Evolutionary conservation across 2,113 vertebrate genomes (phyloP), one percentile per base, ranked within the genome.

Genomic region (Tympanuchus pallidicinctus): DNA sequence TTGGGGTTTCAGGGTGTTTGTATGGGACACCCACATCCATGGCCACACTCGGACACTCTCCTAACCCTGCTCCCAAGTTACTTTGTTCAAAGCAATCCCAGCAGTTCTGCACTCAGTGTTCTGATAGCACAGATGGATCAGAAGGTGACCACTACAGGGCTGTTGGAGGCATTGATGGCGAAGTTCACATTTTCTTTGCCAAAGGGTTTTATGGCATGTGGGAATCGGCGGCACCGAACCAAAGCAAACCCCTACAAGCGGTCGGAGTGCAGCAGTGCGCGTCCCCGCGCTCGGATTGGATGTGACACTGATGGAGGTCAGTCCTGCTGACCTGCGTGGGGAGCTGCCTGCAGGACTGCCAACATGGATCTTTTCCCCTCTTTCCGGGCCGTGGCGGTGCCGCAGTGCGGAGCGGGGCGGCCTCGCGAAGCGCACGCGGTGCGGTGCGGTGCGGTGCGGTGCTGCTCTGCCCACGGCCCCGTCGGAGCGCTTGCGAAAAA

Each of bases 401-500:
- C 24, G 50, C 13, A 21, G 47, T 47, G 47, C 50, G 25, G 24
- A 52, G 50, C 50, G 12, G 22, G 48, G 48, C 48, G 12, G 48
- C 52, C 52, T 27, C 8, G 52, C 27, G 15, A 8, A 10, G 14
- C 54, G 27, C 54, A 16, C 15, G 28, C 28, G 54, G 28, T 16
- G 28, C 27, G 52, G 28, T 50, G 28, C 28, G 54, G 28, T 16
- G 28, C 27, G 52, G 28, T 50, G 47, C 48, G 24, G 12, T 17
- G 54, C 54, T 13, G 28, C 27, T 56, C 15, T 15, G 52, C n/a
- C 16, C 36, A 0, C 1, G 1, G 84, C 18, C 42, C 63, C 6
- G 0, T 34, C 0, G 1, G 30, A 71, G 0, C 63, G 63, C 89
- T 32, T 32, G 52, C 0, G 2, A 70, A 40, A 30, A 65, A 17